phyloP scores from a whole-genome alignment of 2,113 vertebrate genomes.

The Phylloscopus trochilus region DNA sequence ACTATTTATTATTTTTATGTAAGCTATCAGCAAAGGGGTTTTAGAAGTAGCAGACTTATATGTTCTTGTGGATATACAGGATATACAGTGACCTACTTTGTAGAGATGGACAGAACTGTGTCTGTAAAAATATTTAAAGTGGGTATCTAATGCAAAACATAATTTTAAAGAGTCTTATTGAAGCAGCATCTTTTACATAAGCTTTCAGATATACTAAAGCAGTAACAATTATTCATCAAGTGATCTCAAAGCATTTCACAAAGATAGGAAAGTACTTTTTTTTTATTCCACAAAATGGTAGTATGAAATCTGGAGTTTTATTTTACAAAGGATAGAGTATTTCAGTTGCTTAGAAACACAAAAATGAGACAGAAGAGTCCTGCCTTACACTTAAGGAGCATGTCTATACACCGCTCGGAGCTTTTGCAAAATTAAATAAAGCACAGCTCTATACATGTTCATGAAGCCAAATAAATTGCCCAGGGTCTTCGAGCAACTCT shows the following conservation, averaged over 20 bases:
- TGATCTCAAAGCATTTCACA: background rate
- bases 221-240: background rate
- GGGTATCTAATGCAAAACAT: background rate
- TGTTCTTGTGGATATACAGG: background rate
- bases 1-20: background rate
- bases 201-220: background rate
- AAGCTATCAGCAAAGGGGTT: background rate
- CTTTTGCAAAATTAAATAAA: background rate
- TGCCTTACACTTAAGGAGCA: background rate
- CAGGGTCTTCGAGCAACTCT: background rate
- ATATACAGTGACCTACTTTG: background rate
- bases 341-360: background rate
- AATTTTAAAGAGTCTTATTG: background rate
- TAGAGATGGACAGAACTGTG: background rate
- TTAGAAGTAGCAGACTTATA: background rate
- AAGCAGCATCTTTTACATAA: background rate
- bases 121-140: background rate
- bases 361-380: background rate
- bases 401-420: background rate
- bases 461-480: background rate
- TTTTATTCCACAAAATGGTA: background rate
- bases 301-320: background rate
- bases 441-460: fast-evolving
- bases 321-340: background rate
- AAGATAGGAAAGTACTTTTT: background rate